Evolutionary conservation across 64 coral and sea anemone species (phyloP).

Genomic region (Stichodactyla helianthus): DNA sequence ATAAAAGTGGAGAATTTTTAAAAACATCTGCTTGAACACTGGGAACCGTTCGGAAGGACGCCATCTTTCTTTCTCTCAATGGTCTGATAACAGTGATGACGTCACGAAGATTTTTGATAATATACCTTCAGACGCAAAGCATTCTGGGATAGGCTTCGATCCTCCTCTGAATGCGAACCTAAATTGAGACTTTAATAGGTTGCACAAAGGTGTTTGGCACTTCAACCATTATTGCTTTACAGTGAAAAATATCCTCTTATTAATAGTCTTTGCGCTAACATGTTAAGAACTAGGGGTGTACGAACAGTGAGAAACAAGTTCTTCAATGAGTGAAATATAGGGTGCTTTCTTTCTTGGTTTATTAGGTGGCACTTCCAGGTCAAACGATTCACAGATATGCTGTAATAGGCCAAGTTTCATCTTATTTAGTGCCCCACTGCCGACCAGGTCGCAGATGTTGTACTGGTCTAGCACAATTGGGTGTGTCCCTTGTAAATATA

Average conservation of each 20-base stretch:
- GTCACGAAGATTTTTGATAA: too few relatives aligned
- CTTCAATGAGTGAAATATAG: constrained; percentile 33
- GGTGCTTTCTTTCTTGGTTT: constrained; percentile 34
- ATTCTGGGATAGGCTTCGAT: too few relatives aligned
- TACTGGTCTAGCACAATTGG: constrained; percentile 41
- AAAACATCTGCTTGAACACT: neutral
- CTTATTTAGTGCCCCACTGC: constrained; percentile 29
- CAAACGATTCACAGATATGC: constrained; percentile 13
- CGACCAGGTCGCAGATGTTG: constrained; percentile 23
- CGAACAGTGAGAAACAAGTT: constrained; percentile 27
- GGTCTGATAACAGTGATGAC: too few relatives aligned
- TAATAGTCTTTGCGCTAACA: constrained; percentile 27
- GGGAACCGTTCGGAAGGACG: neutral
- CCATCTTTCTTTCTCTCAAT: too few relatives aligned
- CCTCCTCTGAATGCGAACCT: too few relatives aligned
- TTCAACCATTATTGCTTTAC: constrained; percentile 16
- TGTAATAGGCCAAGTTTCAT: constrained; percentile 32
- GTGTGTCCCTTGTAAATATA: constrained; percentile 29
- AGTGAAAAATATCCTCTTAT: constrained; percentile 26
- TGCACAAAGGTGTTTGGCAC: constrained; percentile 1
- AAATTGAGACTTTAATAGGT: neutral
- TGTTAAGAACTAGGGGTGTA: constrained; percentile 6
- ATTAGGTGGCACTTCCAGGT: constrained; percentile 22
- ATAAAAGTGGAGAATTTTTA: constrained; percentile 2
- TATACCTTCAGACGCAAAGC: too few relatives aligned